Percentiles rank a stretch among this genome's conserved stretches.
Conservation (phyloP, 23 tunicate species). For the Styela clava region DNA sequence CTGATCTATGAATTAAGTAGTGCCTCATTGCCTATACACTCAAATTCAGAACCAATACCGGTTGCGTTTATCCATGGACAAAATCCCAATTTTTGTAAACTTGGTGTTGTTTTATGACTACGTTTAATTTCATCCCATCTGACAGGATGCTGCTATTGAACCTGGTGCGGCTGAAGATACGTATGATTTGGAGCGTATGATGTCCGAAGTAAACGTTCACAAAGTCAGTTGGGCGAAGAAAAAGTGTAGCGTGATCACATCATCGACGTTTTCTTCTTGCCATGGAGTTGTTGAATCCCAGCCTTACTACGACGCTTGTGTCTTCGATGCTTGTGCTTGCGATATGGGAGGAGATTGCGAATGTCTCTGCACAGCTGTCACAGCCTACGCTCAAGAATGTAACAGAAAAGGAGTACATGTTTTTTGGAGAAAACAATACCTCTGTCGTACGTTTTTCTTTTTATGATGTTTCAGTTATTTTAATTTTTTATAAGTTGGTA, state of each 20-base stretch:
- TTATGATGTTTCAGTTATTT: neutral
- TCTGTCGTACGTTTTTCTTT: slow-evolving; percentile 15
- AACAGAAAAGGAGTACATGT: slow-evolving; percentile 35
- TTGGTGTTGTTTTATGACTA: no score
- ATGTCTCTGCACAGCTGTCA: slow-evolving; percentile 32
- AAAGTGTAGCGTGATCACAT: slow-evolving; percentile 18
- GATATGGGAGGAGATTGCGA: slow-evolving; percentile 41
- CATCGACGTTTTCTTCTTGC: slow-evolving; percentile 22
- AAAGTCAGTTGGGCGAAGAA: slow-evolving; percentile 28
- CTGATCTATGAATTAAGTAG: no score
- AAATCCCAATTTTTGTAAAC: no score
- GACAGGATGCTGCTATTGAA: neutral
- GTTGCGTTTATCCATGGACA: no score
- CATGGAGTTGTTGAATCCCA: slow-evolving; percentile 33
- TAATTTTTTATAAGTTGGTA: no score
- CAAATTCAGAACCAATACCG: no score
- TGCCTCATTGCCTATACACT: no score
- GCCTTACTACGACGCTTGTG: slow-evolving; percentile 29
- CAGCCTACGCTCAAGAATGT: slow-evolving; percentile 43
- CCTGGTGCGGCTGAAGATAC: slow-evolving; percentile 19
- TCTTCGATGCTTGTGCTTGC: slow-evolving; percentile 40
- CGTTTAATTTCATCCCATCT: neutral
- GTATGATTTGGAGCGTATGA: slow-evolving; percentile 11
- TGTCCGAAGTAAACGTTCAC: slow-evolving; percentile 30
- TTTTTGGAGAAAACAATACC: slow-evolving; percentile 25